These are phyloP conservation scores for Rhinolophus sinicus DNA, from an alignment of 2,113 vertebrate species.

Conservation along the genomic window DNA sequence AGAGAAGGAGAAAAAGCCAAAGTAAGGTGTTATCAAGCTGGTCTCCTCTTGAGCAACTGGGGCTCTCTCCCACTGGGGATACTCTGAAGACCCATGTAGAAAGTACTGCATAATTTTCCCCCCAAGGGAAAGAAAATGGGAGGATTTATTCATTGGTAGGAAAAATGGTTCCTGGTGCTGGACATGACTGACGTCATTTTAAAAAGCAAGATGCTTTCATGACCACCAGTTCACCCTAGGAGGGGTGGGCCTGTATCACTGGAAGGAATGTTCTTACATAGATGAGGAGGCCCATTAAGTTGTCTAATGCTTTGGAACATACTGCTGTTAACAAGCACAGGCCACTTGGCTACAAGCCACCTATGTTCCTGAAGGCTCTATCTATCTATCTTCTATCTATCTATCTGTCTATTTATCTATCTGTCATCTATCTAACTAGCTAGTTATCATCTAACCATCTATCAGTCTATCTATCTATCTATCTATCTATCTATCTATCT, in stretches of 20 bases:
- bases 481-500: too few species aligned
- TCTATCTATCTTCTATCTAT: too few species aligned
- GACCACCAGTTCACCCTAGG: background rate
- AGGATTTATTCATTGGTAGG: background rate
- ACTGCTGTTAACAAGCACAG: background rate
- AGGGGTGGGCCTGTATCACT: background rate
- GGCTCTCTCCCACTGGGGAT: background rate
- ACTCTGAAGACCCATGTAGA: background rate
- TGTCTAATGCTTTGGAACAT: background rate
- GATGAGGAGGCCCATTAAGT: background rate
- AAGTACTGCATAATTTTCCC: background rate
- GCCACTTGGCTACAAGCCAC: background rate
- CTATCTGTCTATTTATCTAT: too few species aligned
- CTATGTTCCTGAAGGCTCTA: background rate
- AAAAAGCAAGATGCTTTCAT: background rate
- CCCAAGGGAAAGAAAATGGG: background rate
- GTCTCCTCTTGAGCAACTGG: background rate
- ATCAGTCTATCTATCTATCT: too few species aligned
- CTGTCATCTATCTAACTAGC: too few species aligned
- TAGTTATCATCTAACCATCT: too few species aligned
- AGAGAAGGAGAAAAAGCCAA: background rate
- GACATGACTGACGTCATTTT: background rate
- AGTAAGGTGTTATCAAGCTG: background rate
- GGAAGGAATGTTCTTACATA: background rate
- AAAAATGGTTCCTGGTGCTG: background rate